A percentile compares a stretch with the other conserved stretches of the same genome.
Conservation (phyloP, 2,888 invertebrate genomes). For the Plebejus argus region DNA sequence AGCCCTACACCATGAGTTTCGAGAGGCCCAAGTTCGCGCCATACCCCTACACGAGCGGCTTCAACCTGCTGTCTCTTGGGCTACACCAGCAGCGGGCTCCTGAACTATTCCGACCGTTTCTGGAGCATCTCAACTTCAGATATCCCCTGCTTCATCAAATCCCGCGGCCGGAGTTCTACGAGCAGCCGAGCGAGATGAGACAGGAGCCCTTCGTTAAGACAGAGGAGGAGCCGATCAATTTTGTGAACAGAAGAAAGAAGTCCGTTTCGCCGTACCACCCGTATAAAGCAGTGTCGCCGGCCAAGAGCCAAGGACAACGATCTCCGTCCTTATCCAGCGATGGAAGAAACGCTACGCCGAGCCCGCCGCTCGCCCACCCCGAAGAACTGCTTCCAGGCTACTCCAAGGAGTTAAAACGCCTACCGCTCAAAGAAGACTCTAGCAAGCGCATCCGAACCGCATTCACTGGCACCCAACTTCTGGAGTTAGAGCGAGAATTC, state of each 20-base stretch:
- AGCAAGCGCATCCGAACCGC: conserved; percentile 96
- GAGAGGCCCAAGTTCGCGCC: conserved; percentile 79
- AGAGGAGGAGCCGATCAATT: conserved; percentile 65
- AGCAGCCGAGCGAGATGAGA: conserved; percentile 54
- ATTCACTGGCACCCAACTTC: conserved; percentile 93
- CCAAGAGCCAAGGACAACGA: conserved; percentile 68
- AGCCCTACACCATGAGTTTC: conserved; percentile 38
- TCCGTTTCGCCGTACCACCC: conserved; percentile 74
- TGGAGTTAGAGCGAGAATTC: conserved; percentile 95
- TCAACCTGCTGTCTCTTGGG: conserved; percentile 83
- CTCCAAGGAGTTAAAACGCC: conserved; percentile 68
- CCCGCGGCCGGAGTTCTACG: conserved; percentile 63
- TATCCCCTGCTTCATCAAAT: conserved; percentile 69
- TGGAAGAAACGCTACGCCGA: conserved; percentile 80
- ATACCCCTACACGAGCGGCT: conserved; percentile 82
- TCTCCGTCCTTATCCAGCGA: conserved; percentile 70
- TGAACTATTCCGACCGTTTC: conserved; percentile 73
- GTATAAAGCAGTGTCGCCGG: conserved; percentile 65
- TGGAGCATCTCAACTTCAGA: conserved; percentile 71
- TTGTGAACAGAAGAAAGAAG: conserved; percentile 64
- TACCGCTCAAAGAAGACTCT: conserved; percentile 82
- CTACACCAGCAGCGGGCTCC: conserved; percentile 79
- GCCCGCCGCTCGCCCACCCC: conserved; percentile 72
- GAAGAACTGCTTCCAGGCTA: conserved; percentile 73
- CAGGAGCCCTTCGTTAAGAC: conserved; percentile 60